Evolutionary conservation across 2,888 invertebrate genomes (phyloP).

Genomic region (Troides helena): DNA sequence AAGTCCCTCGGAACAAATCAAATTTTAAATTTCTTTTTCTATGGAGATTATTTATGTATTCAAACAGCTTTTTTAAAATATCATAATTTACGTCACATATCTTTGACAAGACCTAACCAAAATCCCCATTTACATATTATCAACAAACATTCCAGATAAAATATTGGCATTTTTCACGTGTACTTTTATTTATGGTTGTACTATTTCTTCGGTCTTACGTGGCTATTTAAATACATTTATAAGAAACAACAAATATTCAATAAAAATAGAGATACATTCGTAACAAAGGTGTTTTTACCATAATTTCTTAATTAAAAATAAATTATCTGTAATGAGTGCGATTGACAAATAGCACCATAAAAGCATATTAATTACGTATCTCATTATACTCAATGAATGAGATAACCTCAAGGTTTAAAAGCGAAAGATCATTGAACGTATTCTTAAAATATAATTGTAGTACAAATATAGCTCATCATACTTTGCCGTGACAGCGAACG

Average conservation of each 20-base stretch:
- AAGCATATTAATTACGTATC: not conserved
- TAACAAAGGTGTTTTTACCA: too few species aligned
- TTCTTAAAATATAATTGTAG: constrained; percentile 54
- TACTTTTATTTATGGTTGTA: not conserved
- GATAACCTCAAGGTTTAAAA: constrained; percentile 2
- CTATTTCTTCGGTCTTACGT: not conserved
- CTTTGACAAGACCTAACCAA: constrained; percentile 7
- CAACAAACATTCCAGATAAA: not conserved
- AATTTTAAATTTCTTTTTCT: constrained; percentile 14
- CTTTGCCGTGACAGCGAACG: constrained; percentile 59
- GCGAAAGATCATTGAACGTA: constrained; percentile 58
- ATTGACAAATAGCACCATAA: not conserved
- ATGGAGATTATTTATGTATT: constrained; percentile 25
- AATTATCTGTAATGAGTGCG: not conserved
- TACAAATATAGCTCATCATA: constrained; percentile 65
- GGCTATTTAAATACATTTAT: not conserved
- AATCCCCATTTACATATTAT: not conserved
- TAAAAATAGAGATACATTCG: too few species aligned
- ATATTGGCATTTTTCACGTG: not conserved
- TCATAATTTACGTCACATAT: constrained; percentile 22
- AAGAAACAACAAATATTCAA: not conserved
- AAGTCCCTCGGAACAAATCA: constrained; percentile 31
- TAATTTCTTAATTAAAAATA: too few species aligned
- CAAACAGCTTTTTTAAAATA: constrained; percentile 19
- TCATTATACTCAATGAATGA: not conserved